phyloP scores from a whole-genome alignment of 2,888 invertebrate genomes.

The Pycnomerus fuliginosus region DNA sequence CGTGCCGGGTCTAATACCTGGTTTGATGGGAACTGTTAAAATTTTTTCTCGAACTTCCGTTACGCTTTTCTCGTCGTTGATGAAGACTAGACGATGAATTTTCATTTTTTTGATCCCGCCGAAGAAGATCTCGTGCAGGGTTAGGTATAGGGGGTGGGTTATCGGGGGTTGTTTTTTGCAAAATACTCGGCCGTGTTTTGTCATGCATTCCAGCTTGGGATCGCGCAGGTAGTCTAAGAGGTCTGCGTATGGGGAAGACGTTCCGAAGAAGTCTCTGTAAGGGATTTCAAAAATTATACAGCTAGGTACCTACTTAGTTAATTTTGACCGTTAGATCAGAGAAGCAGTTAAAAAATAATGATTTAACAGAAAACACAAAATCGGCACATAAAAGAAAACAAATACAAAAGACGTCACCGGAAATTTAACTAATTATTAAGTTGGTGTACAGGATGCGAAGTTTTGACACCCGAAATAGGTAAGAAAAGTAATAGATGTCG shows the following conservation, averaged over 20 bases:
- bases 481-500: too few species aligned
- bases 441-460: too few species aligned
- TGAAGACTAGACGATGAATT: conserved; percentile 70
- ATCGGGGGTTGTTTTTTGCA: conserved; percentile 61
- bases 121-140: conserved; percentile 66
- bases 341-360: too few species aligned
- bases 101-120: conserved; percentile 84
- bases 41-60: conserved; percentile 71
- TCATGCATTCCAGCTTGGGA: conserved; percentile 63
- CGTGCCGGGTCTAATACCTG: conserved; percentile 72
- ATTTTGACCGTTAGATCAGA: too few species aligned
- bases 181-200: conserved; percentile 62
- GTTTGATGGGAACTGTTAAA: conserved; percentile 70
- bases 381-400: too few species aligned
- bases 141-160: conserved; percentile 58
- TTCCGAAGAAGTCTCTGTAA: conserved; percentile 77
- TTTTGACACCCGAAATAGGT: too few species aligned
- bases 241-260: conserved; percentile 78
- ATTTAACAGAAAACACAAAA: too few species aligned
- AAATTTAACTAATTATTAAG: too few species aligned
- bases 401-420: too few species aligned
- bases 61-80: conserved; percentile 61
- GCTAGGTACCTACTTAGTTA: too few species aligned
- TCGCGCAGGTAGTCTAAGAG: conserved; percentile 66
- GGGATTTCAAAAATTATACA: too few species aligned